Evolutionary conservation across 2,113 vertebrate species (phyloP), one percentile per base, ranked within the genome.

Genomic region (Rostratula benghalensis): DNA sequence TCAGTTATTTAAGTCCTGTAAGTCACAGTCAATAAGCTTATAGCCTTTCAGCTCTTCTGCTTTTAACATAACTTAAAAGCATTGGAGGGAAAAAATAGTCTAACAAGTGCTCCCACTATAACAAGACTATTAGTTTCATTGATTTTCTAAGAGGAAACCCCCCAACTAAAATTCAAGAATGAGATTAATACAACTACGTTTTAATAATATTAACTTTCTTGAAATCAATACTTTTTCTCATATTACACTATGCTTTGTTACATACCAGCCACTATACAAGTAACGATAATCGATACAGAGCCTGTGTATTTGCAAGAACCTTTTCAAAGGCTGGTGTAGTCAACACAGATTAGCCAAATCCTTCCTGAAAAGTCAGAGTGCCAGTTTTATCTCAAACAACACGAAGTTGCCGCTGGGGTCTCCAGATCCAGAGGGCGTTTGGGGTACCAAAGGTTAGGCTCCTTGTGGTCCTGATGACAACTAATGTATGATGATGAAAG

Each of bases 141-240:
- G 97, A 98, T 98, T 98, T 98, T 96, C 94, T 97, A 97, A 93
- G 94, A 97, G 92, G 89, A 94, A 96, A 94, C 75, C 77, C 51
- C 91, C 90, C 70, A 74, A 94, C 95, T 96, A 95, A 97, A 97
- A 97, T 97, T 97, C 96, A 97, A 95, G 97, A 96, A 97, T 97
- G 95, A 98, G 97, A 98, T 98, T 98, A 98, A 98, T 96, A 95
- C 93, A 97, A 97, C 97, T 97, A 97, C 94, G 96, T 97, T 98
- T 98, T 98, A 98, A 97, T 98, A 98, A 98, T 97, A 98, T 98
- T 98, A 98, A 95, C 95, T 98, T 98, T 97, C 94, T 94, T 82
- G 77, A 93, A 98, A 98, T 97, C 97, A 97, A 98, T 98, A 98
- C 71, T 97, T 97, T 95, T 95, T 95, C 97, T 96, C 96, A 87